phyloP scores from a whole-genome alignment of 1,140 invertebrate genomes.

The Tetranychus cinnabarinus region DNA sequence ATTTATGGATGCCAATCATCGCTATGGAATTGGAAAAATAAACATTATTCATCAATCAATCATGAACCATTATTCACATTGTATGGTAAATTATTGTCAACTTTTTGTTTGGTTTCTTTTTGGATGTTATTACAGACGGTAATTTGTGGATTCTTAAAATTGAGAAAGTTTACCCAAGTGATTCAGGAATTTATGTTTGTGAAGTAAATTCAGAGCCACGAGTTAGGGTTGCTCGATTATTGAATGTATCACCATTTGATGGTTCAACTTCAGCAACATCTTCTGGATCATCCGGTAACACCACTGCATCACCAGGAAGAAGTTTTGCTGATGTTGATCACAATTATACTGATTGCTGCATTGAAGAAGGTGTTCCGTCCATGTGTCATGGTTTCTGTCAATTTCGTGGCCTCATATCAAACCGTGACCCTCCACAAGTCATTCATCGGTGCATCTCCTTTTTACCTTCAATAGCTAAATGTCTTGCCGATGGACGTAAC shows the following conservation, averaged over 20 bases:
- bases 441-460: conserved; percentile 40
- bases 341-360: conserved; percentile 33
- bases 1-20: not conserved
- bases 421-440: conserved; percentile 47
- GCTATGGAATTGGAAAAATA: too few relatives aligned
- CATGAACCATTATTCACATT: too few relatives aligned
- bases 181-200: conserved; percentile 52
- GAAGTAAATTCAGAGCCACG: conserved; percentile 55
- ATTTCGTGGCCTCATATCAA: conserved; percentile 48
- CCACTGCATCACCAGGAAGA: conserved; percentile 2
- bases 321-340: not conserved
- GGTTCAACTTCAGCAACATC: conserved; percentile 3
- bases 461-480: conserved; percentile 44
- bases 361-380: conserved; percentile 34
- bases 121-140: conserved; percentile 26
- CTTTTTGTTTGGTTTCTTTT: not conserved
- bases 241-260: conserved; percentile 25
- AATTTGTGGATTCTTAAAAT: conserved; percentile 63
- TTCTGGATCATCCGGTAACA: conserved; percentile 6
- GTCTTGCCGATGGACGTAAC: conserved; percentile 44
- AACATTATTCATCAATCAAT: too few relatives aligned
- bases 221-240: conserved; percentile 42
- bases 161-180: conserved; percentile 33
- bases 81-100: too few relatives aligned
- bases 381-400: conserved; percentile 51